These are phyloP conservation scores for Grapholita molesta DNA, from an alignment of 1,140 invertebrate species.

Conservation along the genomic window DNA sequence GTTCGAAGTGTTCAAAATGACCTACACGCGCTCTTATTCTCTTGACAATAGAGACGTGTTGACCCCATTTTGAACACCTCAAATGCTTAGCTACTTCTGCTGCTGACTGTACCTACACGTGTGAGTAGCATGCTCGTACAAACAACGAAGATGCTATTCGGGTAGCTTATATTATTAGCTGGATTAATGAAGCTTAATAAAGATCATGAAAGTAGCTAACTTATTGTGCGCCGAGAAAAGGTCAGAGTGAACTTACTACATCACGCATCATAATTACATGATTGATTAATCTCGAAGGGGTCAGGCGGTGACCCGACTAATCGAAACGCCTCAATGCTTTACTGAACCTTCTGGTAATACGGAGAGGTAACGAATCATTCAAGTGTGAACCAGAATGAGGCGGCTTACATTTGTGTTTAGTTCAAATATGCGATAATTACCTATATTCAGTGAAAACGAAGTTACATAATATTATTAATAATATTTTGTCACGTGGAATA, in stretches of 20 bases:
- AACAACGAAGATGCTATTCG: not conserved
- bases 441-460: no score
- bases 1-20: no score
- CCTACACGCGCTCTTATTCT: no score
- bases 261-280: conserved; percentile 17
- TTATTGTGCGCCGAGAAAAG: not conserved
- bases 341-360: not conserved
- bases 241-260: not conserved
- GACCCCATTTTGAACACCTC: no score
- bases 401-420: no score
- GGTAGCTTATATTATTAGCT: not conserved
- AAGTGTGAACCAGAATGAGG: not conserved
- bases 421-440: no score
- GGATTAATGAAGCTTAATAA: conserved; percentile 6
- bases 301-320: conserved; percentile 3
- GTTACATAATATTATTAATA: no score
- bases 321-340: not conserved
- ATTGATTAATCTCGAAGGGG: conserved; percentile 16
- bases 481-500: no score
- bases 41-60: no score
- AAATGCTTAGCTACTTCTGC: no score
- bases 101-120: no score
- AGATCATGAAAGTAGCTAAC: conserved; percentile 9
- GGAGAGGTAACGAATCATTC: not conserved
- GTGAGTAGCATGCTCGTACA: no score